A percentile compares a stretch with the other conserved stretches of the same genome.
Evolutionary conservation across 1,140 invertebrate species (phyloP).

Genomic region (Danaus melanippus): DNA sequence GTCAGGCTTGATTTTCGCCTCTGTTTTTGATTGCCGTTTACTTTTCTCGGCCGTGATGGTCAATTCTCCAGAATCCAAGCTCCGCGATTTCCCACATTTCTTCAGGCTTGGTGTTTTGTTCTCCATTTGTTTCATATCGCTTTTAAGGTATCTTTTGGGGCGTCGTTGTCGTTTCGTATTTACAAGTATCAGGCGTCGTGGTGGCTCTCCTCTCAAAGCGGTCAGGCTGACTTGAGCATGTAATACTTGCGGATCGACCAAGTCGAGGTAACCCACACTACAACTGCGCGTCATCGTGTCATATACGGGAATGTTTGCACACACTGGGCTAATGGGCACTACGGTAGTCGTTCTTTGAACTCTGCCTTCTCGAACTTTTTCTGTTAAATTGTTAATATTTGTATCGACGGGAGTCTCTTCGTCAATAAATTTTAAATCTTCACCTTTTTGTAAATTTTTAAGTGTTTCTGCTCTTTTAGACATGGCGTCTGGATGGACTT

Average conservation of each 20-base stretch:
- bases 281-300: constrained; percentile 86
- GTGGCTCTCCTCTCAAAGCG: constrained; percentile 80
- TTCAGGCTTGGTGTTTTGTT: constrained; percentile 73
- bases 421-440: constrained; percentile 79
- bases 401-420: constrained; percentile 73
- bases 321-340: constrained; percentile 77
- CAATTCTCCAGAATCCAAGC: constrained; percentile 86
- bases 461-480: constrained; percentile 41
- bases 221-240: constrained; percentile 81
- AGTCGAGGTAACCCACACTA: constrained; percentile 87
- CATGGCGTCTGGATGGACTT: constrained; percentile 59
- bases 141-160: constrained; percentile 33
- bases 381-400: constrained; percentile 40
- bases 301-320: constrained; percentile 60
- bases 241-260: constrained; percentile 81
- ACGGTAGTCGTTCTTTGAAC: constrained; percentile 77
- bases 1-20: constrained; percentile 24
- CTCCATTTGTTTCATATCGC: constrained; percentile 37
- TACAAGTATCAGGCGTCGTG: constrained; percentile 82
- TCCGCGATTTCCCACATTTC: constrained; percentile 86
- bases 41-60: constrained; percentile 69
- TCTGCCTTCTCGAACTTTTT: constrained; percentile 41
- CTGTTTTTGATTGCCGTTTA: constrained; percentile 36
- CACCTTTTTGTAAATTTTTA: constrained; percentile 59
- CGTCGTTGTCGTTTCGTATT: constrained; percentile 68